Base-by-base conservation (phyloP, 2,113 vertebrate species). In the Procavia capensis region DNA sequence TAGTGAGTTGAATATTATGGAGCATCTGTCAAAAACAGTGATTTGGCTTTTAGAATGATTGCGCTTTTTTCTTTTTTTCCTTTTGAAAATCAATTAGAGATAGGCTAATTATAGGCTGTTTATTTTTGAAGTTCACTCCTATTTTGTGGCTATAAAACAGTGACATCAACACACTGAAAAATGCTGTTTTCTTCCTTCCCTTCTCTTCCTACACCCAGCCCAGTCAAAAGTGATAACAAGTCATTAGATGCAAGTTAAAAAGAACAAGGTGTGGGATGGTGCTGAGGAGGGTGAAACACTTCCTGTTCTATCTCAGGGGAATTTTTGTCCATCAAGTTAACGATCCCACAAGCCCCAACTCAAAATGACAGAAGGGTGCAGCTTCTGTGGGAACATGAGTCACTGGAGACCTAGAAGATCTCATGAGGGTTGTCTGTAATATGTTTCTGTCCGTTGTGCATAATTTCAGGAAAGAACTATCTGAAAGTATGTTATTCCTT, bases 51-150 rank as follows among this genome's bases (percentile, higher is more conserved):
- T 63, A 75, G 22, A 34, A 41, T 92, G 70, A 91, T 92, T 79
- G 10, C 90, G 17, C 47, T 72, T 27, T 68, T 91, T 95, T 93
- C 93, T 93, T 68, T 90, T n/a, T 94, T 91, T 94, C n/a, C n/a
- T 91, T 45, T 91, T 36, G 24, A 89, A 47, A 85, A 81, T 39
- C 64, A 78, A 59, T 66, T 92, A 54, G 68, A 41, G 36, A 20
- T 75, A 88, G 29, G 29, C 74, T 78, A 39, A 43, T 82, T 91
- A 20, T 75, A 88, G 29, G 29, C 74, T 78, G n/a, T 50, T 82
- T 91, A 41, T 70, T 92, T 90, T 90, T 68, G 78, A 64, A 83
- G n/a, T 16, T 76, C 14, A 61, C 1, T n/a, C 36, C 54, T 54
- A 50, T 92, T 93, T 94, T 86, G 36, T 93, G 57, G 80, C 45